phyloP scores from a whole-genome alignment of 2,888 invertebrate genomes.

The Netelia inedita region DNA sequence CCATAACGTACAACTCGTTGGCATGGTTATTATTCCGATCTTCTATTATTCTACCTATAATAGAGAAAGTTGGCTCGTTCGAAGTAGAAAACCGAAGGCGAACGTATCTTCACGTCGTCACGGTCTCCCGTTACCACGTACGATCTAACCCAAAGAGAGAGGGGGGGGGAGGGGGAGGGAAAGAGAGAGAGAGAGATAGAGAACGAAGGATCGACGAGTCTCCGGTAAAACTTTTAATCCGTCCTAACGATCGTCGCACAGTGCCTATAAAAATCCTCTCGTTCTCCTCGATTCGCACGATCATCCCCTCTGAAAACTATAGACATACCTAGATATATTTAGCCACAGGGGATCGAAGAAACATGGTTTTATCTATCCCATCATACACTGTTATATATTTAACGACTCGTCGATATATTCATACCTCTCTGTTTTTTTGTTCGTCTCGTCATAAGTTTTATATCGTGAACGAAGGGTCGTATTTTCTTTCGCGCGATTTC shows the following conservation, averaged over 20 bases:
- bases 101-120: conserved; percentile 17
- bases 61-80: conserved; percentile 63
- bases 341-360: conserved; percentile 15
- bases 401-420: conserved; percentile 5
- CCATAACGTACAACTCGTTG: conserved; percentile 41
- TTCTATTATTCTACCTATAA: conserved; percentile 55
- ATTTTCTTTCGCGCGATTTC: neutral
- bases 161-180: too few relatives aligned
- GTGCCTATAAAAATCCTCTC: conserved; percentile 14
- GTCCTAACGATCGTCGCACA: conserved; percentile 3
- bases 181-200: too few relatives aligned
- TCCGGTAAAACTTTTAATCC: conserved; percentile 20
- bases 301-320: neutral
- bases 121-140: conserved; percentile 16
- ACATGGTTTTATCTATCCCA: conserved; percentile 10
- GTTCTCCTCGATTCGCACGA: neutral
- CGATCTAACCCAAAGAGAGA: neutral
- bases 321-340: neutral
- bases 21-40: conserved; percentile 48
- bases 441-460: conserved; percentile 24
- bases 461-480: neutral
- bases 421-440: conserved; percentile 10
- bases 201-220: too few relatives aligned
- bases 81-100: conserved; percentile 14
- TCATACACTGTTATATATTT: conserved; percentile 5